Evolutionary conservation across 2,888 invertebrate genomes (phyloP), one percentile per base, ranked within the genome.

Genomic region (Drosophila aldrichi): DNA sequence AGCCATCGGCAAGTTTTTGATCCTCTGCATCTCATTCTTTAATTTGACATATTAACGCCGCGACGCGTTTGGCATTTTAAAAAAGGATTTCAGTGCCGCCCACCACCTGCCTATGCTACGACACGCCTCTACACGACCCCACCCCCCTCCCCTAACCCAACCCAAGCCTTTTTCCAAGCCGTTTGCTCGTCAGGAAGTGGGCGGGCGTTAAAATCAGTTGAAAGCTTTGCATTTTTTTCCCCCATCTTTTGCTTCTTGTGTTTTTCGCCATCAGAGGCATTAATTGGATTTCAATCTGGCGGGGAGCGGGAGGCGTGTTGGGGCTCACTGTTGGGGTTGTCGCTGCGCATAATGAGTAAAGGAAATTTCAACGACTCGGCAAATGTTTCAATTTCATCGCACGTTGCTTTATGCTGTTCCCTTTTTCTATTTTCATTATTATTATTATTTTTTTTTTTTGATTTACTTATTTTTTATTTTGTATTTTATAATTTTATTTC

Each of bases 231-330:
- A 48, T 77, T 75, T 71, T 65, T 67, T 60, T 16, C 8, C 36
- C 59, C 29, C n/a, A 40, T 54, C 22, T 22, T 34, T 6, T 34
- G 43, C 18, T 18, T 59, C 40, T 61, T 77, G 62, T 63, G 38
- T 70, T 75, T 66, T 63, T 74, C 62, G 58, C 71, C 80, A 77
- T 77, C 81, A 88, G 79, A 74, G 72, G 82, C 85, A 82, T 88
- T 85, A 85, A 85, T 85, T 85, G 85, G 85, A 85, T 88, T 85
- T 85, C 85, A 85, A 88, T 85, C 86, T 79, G 71, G 57, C 48
- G 55, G 56, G 5, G 16, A 12, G 34, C 32, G 56, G 51, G 36
- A 6, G 12, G 9, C 9, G 14, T 16, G 36, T 2, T 51, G 36
- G 36, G 34, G 52, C 51, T 54, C 51, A 10, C 58, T 38, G 64